Evolutionary conservation across 2,797 vertebrate species (phyloP), one percentile per base, ranked within the genome.

Genomic region (Lates japonicus): DNA sequence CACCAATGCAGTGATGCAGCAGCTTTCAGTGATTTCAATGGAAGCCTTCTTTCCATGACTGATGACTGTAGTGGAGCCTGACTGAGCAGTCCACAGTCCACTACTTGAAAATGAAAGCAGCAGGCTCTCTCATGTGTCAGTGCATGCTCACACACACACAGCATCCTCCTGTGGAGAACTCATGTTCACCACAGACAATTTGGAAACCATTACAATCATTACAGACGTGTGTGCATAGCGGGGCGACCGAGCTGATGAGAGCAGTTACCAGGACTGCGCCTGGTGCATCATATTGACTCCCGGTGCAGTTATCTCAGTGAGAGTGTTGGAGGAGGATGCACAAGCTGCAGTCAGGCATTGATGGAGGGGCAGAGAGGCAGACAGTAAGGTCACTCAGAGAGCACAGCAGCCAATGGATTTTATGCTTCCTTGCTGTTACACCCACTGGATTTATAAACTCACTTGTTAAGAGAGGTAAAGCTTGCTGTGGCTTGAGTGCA

Each of bases 371-470:
- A 41, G 79, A 9, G 65, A 80, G 69, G 68, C 63, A 71, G 83
- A 87, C 81, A 66, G 76, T 80, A 48, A 88, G 92, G 92, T 92
- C 88, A 89, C 76, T 19, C 57, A 35, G 72, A 84, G 88, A 88
- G 80, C 84, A 74, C n/a, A 7, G 78, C 39, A 13, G 71, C 80
- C 80, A 17, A 82, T 85, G 83, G 86, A 87, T 91, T 89, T 84
- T 67, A 86, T 75, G 84, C 79, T 82, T 83, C 81, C 87, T 79
- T 49, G 74, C 82, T 85, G 89, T 70, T 90, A 62, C 82, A 87
- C 74, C 70, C 69, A 52, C 78, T 80, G 80, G 85, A 84, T 88
- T 90, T 86, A 87, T 83, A 86, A 87, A 90, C 78, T 84, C 61
- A 80, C 81, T 84, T 62, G 84, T 84, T 86, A 82, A 75, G 76